Base-by-base conservation (phyloP, 2,888 invertebrate genomes). In the Dilophus febrilis region DNA sequence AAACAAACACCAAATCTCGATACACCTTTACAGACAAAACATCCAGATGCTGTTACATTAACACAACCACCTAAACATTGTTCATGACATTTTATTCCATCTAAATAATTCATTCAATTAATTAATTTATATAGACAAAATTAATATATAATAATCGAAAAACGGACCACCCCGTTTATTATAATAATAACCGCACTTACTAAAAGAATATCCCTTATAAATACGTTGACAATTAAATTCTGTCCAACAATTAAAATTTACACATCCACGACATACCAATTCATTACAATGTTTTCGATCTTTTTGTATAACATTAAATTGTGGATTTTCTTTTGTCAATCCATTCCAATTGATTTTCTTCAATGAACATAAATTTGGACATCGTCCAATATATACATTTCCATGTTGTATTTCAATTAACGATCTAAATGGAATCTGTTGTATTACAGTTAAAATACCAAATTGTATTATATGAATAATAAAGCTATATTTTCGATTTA, bases 1-100 rank as follows among this genome's bases (percentile, higher is more conserved):
- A 75, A 64, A 52, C 83, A 83, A 31, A 52, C 58, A 1, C 68
- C 69, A 33, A 70, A 59, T 54, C 72, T 57, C 4, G 64, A 66
- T 34, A 62, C 68, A 46, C 72, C 56, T 36, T 69, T 69, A 53
- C 92, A 92, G 0, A 77, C 71, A 30, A 68, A 64, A 54, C 91
- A 92, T 13, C 57, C 50, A 1, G 64, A 56, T 33, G 70, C 56
- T 4, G 62, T 54, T 34, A 70, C 58, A 43, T 57, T 52, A 19
- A 43, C 45, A 47, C 90, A 88, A 26, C 88, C 88, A 2, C 83
- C 85, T 6, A 88, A 57, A 55, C 92, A 92, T 53, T 83, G 70
- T 2, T 64, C 54, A 55, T 83, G 73, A 53, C 92, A 92, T 36
- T 50, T 47, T 16, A 40, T 22, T 22, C 22, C 22, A 22, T 22